Evolutionary conservation across 2,113 vertebrate species (phyloP).

Genomic region (Pyrgilauda ruficollis): DNA sequence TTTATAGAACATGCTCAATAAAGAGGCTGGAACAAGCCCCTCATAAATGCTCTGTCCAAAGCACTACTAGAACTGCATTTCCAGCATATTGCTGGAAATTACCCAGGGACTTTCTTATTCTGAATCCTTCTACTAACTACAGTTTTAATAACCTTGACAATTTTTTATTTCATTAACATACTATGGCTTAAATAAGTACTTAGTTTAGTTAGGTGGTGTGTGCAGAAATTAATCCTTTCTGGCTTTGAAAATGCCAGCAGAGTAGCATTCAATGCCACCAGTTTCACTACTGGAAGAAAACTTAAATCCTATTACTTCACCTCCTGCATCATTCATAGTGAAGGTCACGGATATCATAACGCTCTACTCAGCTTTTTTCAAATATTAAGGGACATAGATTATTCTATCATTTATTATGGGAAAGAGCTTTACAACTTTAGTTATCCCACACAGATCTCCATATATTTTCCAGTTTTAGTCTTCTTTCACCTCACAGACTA

Average conservation of each 20-base stretch:
- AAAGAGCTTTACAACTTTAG: background rate
- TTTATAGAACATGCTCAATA: background rate
- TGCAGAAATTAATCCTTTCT: background rate
- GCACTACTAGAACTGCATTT: background rate
- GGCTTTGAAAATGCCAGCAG: background rate
- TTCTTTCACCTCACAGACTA: background rate
- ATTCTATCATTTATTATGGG: background rate
- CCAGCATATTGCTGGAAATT: background rate
- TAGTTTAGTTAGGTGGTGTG: background rate
- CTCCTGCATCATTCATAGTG: background rate
- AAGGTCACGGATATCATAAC: background rate
- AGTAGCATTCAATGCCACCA: background rate
- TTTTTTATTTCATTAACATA: background rate
- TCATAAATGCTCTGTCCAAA: background rate
- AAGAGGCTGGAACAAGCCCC: background rate
- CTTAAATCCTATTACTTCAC: background rate
- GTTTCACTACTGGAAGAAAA: background rate
- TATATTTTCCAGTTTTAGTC: background rate
- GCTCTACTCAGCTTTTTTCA: background rate
- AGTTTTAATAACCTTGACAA: background rate
- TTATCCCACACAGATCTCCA: background rate
- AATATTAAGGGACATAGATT: background rate
- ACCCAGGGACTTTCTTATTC: background rate
- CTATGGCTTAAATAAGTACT: background rate
- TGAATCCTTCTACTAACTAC: background rate